These are phyloP conservation scores for Sinodicranocentrus sp. DNA, from an alignment of 2,888 invertebrate genomes.

Conservation along the genomic window DNA sequence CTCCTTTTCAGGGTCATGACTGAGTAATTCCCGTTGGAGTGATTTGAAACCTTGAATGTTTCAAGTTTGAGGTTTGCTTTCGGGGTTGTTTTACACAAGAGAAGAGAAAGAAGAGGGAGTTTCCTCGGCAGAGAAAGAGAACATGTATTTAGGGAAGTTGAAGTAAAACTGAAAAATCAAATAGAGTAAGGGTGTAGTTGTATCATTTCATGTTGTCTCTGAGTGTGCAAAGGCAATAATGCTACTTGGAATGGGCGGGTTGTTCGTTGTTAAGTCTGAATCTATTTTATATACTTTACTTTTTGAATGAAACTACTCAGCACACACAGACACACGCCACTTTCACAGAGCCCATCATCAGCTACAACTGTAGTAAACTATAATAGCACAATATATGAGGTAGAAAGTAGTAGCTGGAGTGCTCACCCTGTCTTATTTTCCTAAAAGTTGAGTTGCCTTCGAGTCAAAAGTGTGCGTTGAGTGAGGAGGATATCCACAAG, in stretches of 20 bases:
- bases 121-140: constrained; percentile 18
- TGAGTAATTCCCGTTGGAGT: constrained; percentile 58
- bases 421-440: constrained; percentile 22
- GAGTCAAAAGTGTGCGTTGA: constrained; percentile 1
- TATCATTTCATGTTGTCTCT: constrained; percentile 31
- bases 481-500: constrained; percentile 22
- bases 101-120: background rate
- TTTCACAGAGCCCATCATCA: constrained; percentile 45
- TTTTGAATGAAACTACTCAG: constrained; percentile 39
- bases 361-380: background rate
- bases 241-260: constrained; percentile 56
- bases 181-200: constrained; percentile 8
- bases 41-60: constrained; percentile 53
- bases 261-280: constrained; percentile 35
- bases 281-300: constrained; percentile 29
- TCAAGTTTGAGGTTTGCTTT: constrained; percentile 51
- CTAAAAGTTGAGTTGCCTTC: constrained; percentile 16
- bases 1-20: constrained; percentile 48
- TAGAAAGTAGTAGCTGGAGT: background rate
- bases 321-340: constrained; percentile 41
- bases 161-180: constrained; percentile 26
- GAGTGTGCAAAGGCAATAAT: constrained; percentile 27
- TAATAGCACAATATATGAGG: background rate
- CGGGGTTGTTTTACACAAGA: constrained; percentile 7
- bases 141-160: constrained; percentile 23